Evolutionary conservation across 2,888 invertebrate genomes (phyloP), one percentile per base, ranked within the genome.

Genomic region (Lasius platythorax): DNA sequence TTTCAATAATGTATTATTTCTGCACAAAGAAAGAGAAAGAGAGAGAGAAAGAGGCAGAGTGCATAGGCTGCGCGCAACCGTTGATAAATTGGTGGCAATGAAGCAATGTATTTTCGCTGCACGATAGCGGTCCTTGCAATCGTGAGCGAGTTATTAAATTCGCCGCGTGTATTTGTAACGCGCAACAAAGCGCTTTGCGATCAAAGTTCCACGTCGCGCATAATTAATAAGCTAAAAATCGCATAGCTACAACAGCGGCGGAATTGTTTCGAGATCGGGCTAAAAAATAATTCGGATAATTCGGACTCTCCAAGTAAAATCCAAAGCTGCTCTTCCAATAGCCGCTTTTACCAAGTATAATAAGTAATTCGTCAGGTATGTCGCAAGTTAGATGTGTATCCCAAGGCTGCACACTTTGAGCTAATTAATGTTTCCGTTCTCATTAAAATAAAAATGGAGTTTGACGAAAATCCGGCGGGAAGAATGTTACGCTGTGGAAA

Each of bases 1-100:
- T 87, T 87, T 87, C 84, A 64, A 86, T 86, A 83, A 86, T 87
- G 81, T 81, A 87, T 85, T 87, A 85, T 56, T 82, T 70, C 46
- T 33, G 18, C 79, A n/a, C 53, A 53, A 53, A 53, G 53, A 53
- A 53, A 63, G 68, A 53, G 53, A 53, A 53, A 37, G 37, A 2
- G 37, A 37, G 37, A 37, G 37, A 4, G 37, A 37, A 3, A 37
- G 6, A 37, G 2, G 3, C 37, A 30, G 46, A 82, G n/a, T n/a
- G 53, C 53, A 46, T 50, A 50, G 64, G 61, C 58, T 40, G 67
- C 67, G 53, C 63, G 64, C 68, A 28, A 46, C 64, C 46, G 58
- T 81, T 72, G 87, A 70, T 86, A 86, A 86, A 86, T 87, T 83
- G 86, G 63, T 72, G 50, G 33, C 86, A 76, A 85, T 85, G 81